These are phyloP conservation scores for Onychomys leucogaster DNA, from an alignment of 2,797 vertebrate species.

Conservation along the genomic window DNA sequence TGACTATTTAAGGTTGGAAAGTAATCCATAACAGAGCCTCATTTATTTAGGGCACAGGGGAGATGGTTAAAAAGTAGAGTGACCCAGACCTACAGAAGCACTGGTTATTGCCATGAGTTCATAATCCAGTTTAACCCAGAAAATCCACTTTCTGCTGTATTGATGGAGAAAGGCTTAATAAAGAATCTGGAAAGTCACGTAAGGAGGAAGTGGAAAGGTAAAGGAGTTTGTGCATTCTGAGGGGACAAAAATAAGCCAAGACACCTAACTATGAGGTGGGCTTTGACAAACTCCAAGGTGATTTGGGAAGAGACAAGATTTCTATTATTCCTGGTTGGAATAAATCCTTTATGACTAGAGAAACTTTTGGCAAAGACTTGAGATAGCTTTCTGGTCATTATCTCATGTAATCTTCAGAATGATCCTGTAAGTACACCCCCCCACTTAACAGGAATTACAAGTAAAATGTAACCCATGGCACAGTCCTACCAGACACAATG, in stretches of 20 bases:
- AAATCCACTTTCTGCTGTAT: not conserved
- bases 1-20: not conserved
- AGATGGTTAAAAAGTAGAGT: slow-evolving; percentile 1
- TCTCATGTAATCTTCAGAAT: not conserved
- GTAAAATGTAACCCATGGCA: slow-evolving; percentile 26
- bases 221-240: not conserved
- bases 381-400: not conserved
- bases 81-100: not conserved
- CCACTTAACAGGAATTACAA: slow-evolving; percentile 6
- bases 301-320: slow-evolving; percentile 22
- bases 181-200: not conserved
- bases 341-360: slow-evolving; percentile 12
- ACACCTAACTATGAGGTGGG: not conserved
- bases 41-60: slow-evolving; percentile 33
- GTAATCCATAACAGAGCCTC: slow-evolving; percentile 20
- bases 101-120: slow-evolving; percentile 9
- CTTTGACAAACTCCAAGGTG: slow-evolving; percentile 32
- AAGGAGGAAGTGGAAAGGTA: not conserved
- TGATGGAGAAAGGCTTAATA: slow-evolving; percentile 24
- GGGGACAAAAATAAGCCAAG: not conserved
- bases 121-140: slow-evolving; percentile 2
- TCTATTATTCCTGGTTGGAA: slow-evolving; percentile 15
- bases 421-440: not conserved
- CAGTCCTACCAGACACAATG: not conserved
- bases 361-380: not conserved